Base-by-base conservation (phyloP, 2,888 invertebrate species). In the Aphidius colemani region DNA sequence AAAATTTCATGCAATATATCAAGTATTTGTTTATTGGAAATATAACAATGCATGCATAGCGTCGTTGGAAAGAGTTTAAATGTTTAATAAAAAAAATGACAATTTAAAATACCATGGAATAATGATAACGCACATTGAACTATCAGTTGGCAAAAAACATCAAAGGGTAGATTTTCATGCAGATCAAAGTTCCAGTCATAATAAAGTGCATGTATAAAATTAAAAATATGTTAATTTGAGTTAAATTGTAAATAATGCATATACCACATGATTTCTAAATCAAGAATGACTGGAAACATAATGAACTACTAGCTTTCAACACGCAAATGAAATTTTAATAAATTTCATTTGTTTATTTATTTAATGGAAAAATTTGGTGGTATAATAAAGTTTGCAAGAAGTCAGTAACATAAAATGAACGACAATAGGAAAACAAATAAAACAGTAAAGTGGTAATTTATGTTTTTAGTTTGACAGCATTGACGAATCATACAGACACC, bases 301-400 rank as follows among this genome's bases (percentile, higher is more conserved):
- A 3, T 53, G 8, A 49, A 48, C n/a, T 49, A 40, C 46, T 53
- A 50, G 40, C 39, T 48, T 48, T 43, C 7, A 61, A 53, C 45
- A 51, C 7, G n/a, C 11, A 9, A 61, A 69, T 68, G 71, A 65
- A 72, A 70, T 74, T 46, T 78, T 78, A 80, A 80, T 79, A 79
- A 79, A 80, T 78, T 78, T 78, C 75, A 77, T 11, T 18, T 74
- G 80, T 79, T 82, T 81, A 81, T 82, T 82, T 81, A 81, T 82
- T 82, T 80, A 81, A 81, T 81, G 80, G 81, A 79, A 79, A 81
- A 46, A 82, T 80, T 82, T 79, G 80, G 79, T 77, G 78, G 80
- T 78, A 77, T 80, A 79, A 81, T 81, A 82, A 82, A 82, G 78
- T 78, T 78, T 18, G 73, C 73, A 78, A 77, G 79, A 77, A 77